A percentile compares a stretch with the other conserved stretches of the same genome.
These are phyloP conservation scores for Epirrita christyi DNA, from an alignment of 2,888 invertebrate species.

Conservation along the genomic window DNA sequence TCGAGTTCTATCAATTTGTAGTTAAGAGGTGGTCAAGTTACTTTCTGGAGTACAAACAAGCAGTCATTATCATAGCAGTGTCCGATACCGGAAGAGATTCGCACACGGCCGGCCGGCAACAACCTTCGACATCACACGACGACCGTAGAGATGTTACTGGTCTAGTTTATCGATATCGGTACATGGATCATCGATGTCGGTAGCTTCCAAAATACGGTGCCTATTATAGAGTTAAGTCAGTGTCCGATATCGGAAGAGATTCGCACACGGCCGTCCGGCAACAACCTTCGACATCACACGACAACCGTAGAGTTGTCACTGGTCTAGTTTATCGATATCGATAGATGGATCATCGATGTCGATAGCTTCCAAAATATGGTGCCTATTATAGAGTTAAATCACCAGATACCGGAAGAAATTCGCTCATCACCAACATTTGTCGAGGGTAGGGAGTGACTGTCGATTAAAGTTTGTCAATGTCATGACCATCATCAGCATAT, in stretches of 20 bases:
- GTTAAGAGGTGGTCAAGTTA: constrained; percentile 33
- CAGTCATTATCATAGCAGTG: constrained; percentile 63
- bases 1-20: constrained; percentile 29
- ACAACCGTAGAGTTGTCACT: constrained; percentile 54
- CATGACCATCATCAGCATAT: too few relatives aligned
- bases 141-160: constrained; percentile 50
- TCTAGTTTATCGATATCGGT: constrained; percentile 37
- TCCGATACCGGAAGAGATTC: constrained; percentile 75
- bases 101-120: constrained; percentile 68
- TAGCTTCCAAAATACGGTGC: too few relatives aligned
- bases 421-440: constrained; percentile 72
- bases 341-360: not conserved
- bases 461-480: too few relatives aligned
- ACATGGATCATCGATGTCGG: not conserved
- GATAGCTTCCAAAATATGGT: too few relatives aligned
- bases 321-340: not conserved
- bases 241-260: constrained; percentile 74
- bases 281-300: constrained; percentile 81
- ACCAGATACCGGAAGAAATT: constrained; percentile 68
- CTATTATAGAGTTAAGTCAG: constrained; percentile 51
- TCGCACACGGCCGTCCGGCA: constrained; percentile 67
- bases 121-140: constrained; percentile 81
- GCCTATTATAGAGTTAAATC: constrained; percentile 49
- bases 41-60: constrained; percentile 57
- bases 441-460: too few relatives aligned